Evolutionary conservation across 2,113 vertebrate species (phyloP).

Genomic region (Amazona vittata): DNA sequence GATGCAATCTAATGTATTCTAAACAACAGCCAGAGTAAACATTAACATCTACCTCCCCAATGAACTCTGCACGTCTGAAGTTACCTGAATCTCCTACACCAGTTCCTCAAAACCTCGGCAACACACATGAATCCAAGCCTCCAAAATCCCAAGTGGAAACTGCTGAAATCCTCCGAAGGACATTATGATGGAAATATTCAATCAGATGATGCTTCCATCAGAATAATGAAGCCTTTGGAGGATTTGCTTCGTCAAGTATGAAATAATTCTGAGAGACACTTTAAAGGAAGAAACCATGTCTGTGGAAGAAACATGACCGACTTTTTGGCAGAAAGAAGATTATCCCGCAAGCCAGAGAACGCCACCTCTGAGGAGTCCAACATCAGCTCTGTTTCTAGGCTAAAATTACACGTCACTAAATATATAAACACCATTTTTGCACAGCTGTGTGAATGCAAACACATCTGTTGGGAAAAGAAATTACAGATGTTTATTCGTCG

Average conservation of each 20-base stretch:
- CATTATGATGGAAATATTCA: constrained; percentile 76
- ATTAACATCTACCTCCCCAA: constrained; percentile 18
- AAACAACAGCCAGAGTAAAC: constrained; percentile 32
- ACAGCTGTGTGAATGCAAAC: constrained; percentile 75
- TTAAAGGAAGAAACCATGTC: constrained; percentile 69
- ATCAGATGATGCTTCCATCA: constrained; percentile 74
- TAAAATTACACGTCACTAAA: constrained; percentile 72
- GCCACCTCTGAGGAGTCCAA: constrained; percentile 70
- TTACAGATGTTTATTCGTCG: constrained; percentile 65
- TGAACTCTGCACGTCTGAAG: constrained; percentile 28
- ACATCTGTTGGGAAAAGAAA: constrained; percentile 71
- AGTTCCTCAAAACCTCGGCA: constrained; percentile 34
- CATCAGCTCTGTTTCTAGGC: constrained; percentile 63
- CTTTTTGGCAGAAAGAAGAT: constrained; percentile 71
- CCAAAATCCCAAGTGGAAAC: constrained; percentile 13
- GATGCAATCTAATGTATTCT: neutral
- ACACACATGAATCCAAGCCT: neutral
- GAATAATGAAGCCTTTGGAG: constrained; percentile 75
- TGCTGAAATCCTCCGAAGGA: constrained; percentile 47
- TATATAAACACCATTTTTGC: constrained; percentile 68
- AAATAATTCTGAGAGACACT: constrained; percentile 75
- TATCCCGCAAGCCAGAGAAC: constrained; percentile 58
- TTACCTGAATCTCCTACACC: constrained; percentile 3
- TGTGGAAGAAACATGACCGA: constrained; percentile 57
- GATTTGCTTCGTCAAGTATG: constrained; percentile 73